Base-by-base conservation (phyloP, 2,113 vertebrate genomes). In the Neoarius graeffei region DNA sequence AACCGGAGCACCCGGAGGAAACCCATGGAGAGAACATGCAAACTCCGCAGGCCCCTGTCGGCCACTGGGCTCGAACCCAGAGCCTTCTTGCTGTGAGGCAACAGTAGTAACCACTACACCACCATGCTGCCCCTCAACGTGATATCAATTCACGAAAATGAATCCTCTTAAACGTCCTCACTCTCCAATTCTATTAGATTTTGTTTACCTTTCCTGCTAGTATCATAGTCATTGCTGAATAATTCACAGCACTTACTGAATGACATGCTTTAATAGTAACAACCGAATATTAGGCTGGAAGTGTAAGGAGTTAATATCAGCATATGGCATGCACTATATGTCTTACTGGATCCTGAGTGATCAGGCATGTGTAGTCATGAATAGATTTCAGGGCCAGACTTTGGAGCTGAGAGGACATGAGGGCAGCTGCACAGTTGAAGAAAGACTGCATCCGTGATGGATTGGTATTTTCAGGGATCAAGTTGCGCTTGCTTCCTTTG, bases 391-490 rank as follows among this genome's bases (percentile, higher is more conserved):
- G 69, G 30, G 93, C 91, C 9, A 99, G 95, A 25, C 89, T 94
- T 91, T 98, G 97, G 13, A 99, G 94, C 71, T 97, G 97, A 48
- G 71, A 84, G 48, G 96, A 96, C 97, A 98, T 98, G 88, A 99
- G 95, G 0, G 94, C 80, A 13, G 96, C 95, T 0, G 91, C 94
- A 83, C 96, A 96, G 92, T 94, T 91, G 85, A 97, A 98, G 92
- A 97, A 98, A 81, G 96, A 95, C 69, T 94, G 93, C 59, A 97
- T 80, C 91, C 93, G 96, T 88, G 92, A 67, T 73, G 89, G 91
- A 83, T 90, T 95, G 88, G 90, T 93, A 73, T 89, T 91, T 35
- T 88, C 90, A 77, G 96, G 96, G 74, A 97, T 89, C 77, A 95
- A 94, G 69, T 94, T 96, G 79, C 80, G 91, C 88, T 95, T 96